Conservation (phyloP, 2,113 vertebrate species). For the Pao palembangensis region DNA sequence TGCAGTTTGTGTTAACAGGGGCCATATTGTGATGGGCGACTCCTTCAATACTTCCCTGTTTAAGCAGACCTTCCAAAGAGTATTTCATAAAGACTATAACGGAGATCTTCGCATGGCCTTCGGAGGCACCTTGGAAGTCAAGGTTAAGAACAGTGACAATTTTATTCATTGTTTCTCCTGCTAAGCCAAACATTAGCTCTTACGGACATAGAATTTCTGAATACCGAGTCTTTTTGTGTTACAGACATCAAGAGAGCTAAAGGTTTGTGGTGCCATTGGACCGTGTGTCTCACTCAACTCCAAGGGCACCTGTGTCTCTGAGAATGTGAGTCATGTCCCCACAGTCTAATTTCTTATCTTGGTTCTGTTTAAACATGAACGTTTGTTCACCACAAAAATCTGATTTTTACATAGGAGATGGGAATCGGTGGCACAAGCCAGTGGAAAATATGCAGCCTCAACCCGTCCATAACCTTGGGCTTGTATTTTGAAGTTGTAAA, state of each 20-base stretch:
- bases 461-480: conserved; percentile 84
- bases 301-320: conserved; percentile 89
- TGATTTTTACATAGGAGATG: conserved; percentile 79
- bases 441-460: conserved; percentile 93
- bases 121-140: conserved; percentile 89
- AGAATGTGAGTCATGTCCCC: conserved; percentile 82
- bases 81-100: conserved; percentile 90
- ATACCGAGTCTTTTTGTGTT: background rate
- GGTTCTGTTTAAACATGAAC: background rate
- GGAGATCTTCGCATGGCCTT: conserved; percentile 96
- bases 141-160: conserved; percentile 73
- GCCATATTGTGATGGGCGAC: conserved; percentile 96
- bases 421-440: conserved; percentile 90
- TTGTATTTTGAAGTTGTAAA: conserved; percentile 96
- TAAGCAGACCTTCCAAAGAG: conserved; percentile 98
- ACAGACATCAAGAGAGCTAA: conserved; percentile 92
- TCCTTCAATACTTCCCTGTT: conserved; percentile 98
- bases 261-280: conserved; percentile 89
- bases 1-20: conserved; percentile 69
- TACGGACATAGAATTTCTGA: background rate
- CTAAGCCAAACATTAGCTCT: background rate
- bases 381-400: background rate
- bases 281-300: conserved; percentile 87
- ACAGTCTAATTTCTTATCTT: background rate
- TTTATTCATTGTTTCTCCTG: background rate